Conservation (phyloP, 2,113 vertebrate species). For the Herpailurus yagouaroundi region DNA sequence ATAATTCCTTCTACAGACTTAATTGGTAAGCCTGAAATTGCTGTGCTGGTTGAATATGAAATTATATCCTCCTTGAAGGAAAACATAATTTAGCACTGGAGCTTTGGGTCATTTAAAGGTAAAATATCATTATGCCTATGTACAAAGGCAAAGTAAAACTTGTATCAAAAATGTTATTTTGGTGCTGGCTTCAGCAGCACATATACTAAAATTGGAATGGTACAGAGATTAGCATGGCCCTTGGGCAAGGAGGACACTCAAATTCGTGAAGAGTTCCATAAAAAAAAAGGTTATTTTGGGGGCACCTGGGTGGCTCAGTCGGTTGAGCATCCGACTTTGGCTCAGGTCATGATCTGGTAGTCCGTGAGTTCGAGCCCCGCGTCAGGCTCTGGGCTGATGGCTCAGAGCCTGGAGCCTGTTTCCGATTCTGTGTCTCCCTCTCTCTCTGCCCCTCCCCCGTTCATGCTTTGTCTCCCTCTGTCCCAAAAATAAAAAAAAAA, state of each 20-base stretch:
- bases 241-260: no score
- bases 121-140: neutral
- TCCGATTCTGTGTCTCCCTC: neutral
- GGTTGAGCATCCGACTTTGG: neutral
- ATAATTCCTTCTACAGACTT: slow-evolving; percentile 30
- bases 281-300: neutral
- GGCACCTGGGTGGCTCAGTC: neutral
- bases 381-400: no score
- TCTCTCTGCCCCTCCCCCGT: neutral
- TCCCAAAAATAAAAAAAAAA: no score
- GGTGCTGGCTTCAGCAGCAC: neutral
- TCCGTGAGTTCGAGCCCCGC: no score
- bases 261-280: no score
- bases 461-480: no score
- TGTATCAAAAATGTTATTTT: neutral
- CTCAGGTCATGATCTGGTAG: neutral
- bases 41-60: slow-evolving; percentile 47
- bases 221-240: no score
- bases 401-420: neutral
- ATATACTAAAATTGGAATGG: no score
- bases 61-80: slow-evolving; percentile 51
- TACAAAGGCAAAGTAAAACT: slow-evolving; percentile 11
- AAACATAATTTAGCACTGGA: neutral
- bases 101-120: neutral
- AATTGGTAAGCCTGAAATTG: slow-evolving; percentile 48